These are phyloP conservation scores for Aptenodytes patagonicus DNA, from an alignment of 2,113 vertebrate species.

Conservation along the genomic window DNA sequence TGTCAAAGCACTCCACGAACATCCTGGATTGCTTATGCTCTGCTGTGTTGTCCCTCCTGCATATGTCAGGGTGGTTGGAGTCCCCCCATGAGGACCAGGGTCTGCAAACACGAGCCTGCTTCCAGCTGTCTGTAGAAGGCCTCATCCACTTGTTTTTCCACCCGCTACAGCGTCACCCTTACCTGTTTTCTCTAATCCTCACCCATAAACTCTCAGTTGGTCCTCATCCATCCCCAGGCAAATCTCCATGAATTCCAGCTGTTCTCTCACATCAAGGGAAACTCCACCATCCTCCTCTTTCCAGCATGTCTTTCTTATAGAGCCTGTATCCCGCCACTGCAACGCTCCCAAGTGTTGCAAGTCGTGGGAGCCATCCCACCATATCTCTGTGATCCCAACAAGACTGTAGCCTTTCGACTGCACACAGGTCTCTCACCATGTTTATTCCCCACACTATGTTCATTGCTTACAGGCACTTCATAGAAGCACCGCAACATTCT, in stretches of 20 bases:
- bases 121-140: background rate
- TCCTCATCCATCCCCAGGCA: background rate
- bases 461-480: background rate
- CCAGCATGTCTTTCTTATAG: too few relatives aligned
- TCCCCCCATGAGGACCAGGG: too few relatives aligned
- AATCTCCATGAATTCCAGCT: background rate
- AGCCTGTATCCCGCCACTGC: background rate
- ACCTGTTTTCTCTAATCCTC: background rate
- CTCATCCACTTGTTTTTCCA: background rate
- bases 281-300: background rate
- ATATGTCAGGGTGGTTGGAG: background rate
- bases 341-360: background rate
- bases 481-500: rapidly evolving
- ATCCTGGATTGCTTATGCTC: background rate
- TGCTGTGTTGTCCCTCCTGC: background rate
- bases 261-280: background rate
- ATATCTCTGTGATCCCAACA: background rate
- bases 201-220: background rate
- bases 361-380: background rate
- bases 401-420: background rate
- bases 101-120: background rate
- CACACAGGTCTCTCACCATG: rapidly evolving
- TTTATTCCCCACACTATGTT: background rate
- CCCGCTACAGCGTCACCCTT: background rate
- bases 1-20: too few relatives aligned